Percentiles rank a stretch among this genome's conserved stretches.
Evolutionary conservation across 2,888 invertebrate species (phyloP).

Genomic region (Drosophila monieri): DNA sequence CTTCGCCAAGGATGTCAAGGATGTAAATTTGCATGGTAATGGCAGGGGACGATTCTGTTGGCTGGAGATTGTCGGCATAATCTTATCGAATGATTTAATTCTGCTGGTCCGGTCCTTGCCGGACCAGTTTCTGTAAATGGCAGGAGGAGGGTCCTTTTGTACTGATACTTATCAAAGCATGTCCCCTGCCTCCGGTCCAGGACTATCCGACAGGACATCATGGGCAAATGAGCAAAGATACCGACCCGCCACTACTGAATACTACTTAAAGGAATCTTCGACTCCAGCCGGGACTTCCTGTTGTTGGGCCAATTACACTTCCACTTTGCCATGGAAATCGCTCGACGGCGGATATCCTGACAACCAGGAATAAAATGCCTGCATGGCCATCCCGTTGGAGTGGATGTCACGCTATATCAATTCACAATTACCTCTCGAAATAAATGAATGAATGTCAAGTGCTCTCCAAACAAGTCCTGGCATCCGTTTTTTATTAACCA

Average conservation of each 20-base stretch:
- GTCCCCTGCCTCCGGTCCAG: slow-evolving; percentile 2
- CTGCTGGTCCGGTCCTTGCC: slow-evolving; percentile 41
- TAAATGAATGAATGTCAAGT: slow-evolving; percentile 17
- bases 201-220: slow-evolving; percentile 45
- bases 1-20: slow-evolving; percentile 1
- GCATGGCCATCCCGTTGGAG: slow-evolving; percentile 9
- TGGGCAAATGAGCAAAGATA: slow-evolving; percentile 57
- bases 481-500: slow-evolving; percentile 21
- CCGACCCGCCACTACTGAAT: slow-evolving; percentile 1
- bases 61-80: slow-evolving; percentile 66
- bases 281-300: slow-evolving; percentile 12
- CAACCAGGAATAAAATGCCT: slow-evolving; percentile 1
- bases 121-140: slow-evolving; percentile 7
- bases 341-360: neutral
- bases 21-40: slow-evolving; percentile 70
- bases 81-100: slow-evolving; percentile 80
- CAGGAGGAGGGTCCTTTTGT: slow-evolving; percentile 40
- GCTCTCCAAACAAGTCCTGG: slow-evolving; percentile 2
- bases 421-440: slow-evolving; percentile 27
- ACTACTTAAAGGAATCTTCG: slow-evolving; percentile 7
- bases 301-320: slow-evolving; percentile 21
- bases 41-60: slow-evolving; percentile 35
- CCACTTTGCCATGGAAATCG: slow-evolving; percentile 26
- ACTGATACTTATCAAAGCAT: slow-evolving; percentile 46
- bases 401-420: slow-evolving; percentile 6